Percentiles rank a stretch among this genome's conserved stretches.
Evolutionary conservation across 2,113 vertebrate genomes (phyloP).

Genomic region (Prinia subflava): DNA sequence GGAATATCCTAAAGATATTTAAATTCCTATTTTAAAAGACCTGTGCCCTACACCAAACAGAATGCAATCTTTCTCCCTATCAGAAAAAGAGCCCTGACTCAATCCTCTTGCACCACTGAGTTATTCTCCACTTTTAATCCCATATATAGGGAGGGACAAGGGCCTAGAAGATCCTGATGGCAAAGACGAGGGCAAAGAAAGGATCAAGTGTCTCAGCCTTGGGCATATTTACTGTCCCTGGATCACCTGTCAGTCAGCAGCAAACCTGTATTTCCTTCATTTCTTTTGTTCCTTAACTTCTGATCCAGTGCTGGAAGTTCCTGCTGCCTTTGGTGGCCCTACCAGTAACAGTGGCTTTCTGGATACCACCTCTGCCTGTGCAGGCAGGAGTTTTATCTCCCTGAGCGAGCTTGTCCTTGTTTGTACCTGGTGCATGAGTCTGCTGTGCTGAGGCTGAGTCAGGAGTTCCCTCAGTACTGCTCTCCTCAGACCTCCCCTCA

Average conservation of each 20-base stretch:
- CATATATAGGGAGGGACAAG: neutral
- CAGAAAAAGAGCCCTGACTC: neutral
- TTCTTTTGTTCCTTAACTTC: neutral
- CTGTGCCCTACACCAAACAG: neutral
- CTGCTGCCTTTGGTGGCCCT: neutral
- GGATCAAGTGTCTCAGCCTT: accelerated
- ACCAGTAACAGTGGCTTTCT: neutral
- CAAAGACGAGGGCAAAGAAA: neutral
- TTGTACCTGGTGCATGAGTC: neutral
- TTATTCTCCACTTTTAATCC: neutral
- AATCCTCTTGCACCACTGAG: neutral
- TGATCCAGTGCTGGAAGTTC: neutral
- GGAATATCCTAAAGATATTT: neutral
- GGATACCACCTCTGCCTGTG: neutral
- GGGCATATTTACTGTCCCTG: neutral
- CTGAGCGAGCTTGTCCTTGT: neutral
- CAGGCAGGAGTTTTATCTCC: neutral
- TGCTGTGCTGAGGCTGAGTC: neutral
- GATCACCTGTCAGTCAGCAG: neutral
- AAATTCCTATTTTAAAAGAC: neutral
- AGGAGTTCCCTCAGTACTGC: neutral
- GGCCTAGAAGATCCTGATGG: neutral
- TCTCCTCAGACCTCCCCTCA: neutral
- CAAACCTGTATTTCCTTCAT: accelerated
- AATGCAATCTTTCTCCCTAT: neutral